Evolutionary conservation across 2,113 vertebrate genomes (phyloP).

Genomic region (Crypturellus undulatus): DNA sequence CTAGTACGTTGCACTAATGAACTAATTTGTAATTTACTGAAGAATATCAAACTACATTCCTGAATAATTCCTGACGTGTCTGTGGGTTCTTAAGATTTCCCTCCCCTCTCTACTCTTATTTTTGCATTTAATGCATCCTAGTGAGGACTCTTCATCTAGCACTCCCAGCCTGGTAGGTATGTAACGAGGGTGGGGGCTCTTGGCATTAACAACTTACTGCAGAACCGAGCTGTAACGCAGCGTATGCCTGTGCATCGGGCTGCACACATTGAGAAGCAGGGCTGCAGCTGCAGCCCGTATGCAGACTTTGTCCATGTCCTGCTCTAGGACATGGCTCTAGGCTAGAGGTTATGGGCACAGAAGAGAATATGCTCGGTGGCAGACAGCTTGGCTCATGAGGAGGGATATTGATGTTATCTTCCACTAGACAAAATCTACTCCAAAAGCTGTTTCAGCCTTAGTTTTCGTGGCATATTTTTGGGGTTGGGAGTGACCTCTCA

Average conservation of each 20-base stretch:
- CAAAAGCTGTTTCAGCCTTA: conserved; percentile 17
- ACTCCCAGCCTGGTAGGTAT: neutral
- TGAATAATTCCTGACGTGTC: neutral
- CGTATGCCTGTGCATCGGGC: neutral
- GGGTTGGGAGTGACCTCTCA: conserved; percentile 5
- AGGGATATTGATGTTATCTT: conserved; percentile 51
- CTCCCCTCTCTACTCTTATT: neutral
- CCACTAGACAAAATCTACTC: neutral
- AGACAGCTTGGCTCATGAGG: neutral
- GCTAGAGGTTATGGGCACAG: neutral
- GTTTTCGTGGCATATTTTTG: conserved; percentile 21
- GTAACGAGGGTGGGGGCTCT: rapidly evolving
- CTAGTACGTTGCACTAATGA: rapidly evolving
- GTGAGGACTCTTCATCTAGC: rapidly evolving
- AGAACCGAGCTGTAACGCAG: neutral
- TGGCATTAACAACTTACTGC: rapidly evolving
- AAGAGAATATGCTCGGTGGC: neutral
- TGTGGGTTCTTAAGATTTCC: neutral
- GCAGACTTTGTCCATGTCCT: neutral
- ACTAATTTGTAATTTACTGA: neutral
- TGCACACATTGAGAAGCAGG: neutral
- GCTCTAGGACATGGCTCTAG: neutral
- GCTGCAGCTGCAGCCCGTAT: neutral
- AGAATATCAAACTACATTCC: neutral
- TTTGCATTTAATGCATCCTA: rapidly evolving